Base-by-base conservation (phyloP, 1,140 invertebrate genomes). In the Drosophila pseudoananassae region DNA sequence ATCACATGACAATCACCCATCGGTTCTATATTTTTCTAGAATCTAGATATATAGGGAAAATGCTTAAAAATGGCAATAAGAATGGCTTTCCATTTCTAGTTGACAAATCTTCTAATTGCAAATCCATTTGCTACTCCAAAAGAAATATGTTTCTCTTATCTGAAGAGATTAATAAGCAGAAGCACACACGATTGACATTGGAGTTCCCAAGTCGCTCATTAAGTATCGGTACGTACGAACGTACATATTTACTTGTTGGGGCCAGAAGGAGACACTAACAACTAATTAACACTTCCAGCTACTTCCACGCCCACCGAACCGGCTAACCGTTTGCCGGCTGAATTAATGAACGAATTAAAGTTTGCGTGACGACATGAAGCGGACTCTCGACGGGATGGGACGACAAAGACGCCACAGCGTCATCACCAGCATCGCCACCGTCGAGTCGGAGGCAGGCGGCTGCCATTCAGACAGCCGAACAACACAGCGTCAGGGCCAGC, bases 241-340 rank as follows among this genome's bases (percentile, higher is more conserved):
- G 31, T n/a, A n/a, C 25, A 5, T 27, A 36, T 31, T 31, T 31
- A 10, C 31, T 31, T 12, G 33, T 15, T 29, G 45, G 45, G 25
- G 56, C 51, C 52, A 59, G 15, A 55, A 66, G 50, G 57, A 83
- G 81, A 77, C 53, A 78, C 77, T 81, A 87, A 78, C 83, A 87
- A 82, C 83, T 87, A 87, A 87, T 87, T 87, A 87, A 87, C 82
- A 88, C 83, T 87, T 87, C 78, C 82, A 87, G 69, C 82, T 82
- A 82, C 83, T 78, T 88, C 74, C 75, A 88, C 82, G 83, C 78
- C 82, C 80, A 87, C 83, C 74, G 56, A 55, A 55, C 61, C 82
- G 78, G 51, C 78, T 70, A 76, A 82, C 81, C 74, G 81, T 87
- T 82, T 78, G 74, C 83, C 82, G 55, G 65, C 82, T 82, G 78